A percentile compares a stretch with the other conserved stretches of the same genome.
Conservation (phyloP, 1,140 invertebrate species). For the Drosophila mauritiana region DNA sequence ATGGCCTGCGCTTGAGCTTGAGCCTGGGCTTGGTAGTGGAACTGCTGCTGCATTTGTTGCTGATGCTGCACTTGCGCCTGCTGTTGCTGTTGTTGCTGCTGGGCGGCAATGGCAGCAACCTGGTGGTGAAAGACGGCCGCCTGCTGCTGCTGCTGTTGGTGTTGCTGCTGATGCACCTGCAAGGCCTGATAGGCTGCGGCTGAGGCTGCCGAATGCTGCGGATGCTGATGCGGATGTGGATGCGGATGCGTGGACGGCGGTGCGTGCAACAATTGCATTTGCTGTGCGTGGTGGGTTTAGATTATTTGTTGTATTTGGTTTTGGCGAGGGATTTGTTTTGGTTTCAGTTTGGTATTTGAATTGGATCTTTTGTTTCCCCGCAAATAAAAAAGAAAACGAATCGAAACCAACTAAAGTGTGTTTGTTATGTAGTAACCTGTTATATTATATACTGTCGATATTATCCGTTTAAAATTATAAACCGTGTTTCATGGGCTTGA, state of each 20-base stretch:
- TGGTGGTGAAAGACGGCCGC: slow-evolving; percentile 55
- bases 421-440: background rate
- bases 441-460: background rate
- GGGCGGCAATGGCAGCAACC: slow-evolving; percentile 56
- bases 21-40: slow-evolving; percentile 66
- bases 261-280: slow-evolving; percentile 84
- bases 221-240: slow-evolving; percentile 57
- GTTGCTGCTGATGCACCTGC: slow-evolving; percentile 71
- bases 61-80: slow-evolving; percentile 52
- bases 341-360: slow-evolving; percentile 48
- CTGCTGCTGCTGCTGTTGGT: slow-evolving; percentile 64
- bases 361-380: slow-evolving; percentile 23
- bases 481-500: slow-evolving; percentile 9
- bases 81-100: slow-evolving; percentile 25
- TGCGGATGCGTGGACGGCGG: slow-evolving; percentile 78
- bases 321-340: slow-evolving; percentile 57
- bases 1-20: slow-evolving; percentile 72
- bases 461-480: slow-evolving; percentile 15
- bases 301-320: slow-evolving; percentile 66
- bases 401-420: slow-evolving; percentile 28
- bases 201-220: slow-evolving; percentile 64
- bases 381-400: slow-evolving; percentile 19
- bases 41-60: slow-evolving; percentile 68
- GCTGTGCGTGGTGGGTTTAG: slow-evolving; percentile 82
- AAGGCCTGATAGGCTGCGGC: slow-evolving; percentile 63